Evolutionary conservation across 2,113 vertebrate species (phyloP).

Genomic region (Mirounga angustirostris): DNA sequence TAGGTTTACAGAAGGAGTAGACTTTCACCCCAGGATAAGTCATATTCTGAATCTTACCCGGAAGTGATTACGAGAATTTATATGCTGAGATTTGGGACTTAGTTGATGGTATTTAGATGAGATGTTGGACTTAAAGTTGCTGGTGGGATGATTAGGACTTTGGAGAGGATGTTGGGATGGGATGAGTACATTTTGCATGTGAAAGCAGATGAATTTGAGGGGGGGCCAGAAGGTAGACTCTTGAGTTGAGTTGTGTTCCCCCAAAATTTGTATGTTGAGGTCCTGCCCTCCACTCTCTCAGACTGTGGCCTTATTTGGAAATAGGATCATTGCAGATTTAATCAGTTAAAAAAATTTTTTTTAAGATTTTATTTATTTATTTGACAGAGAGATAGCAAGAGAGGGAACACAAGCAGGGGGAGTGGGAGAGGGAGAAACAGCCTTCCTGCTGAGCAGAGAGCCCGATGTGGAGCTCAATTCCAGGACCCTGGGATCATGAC

Average conservation of each 20-base stretch:
- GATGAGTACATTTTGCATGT: background rate
- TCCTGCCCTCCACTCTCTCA: background rate
- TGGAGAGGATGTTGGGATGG: background rate
- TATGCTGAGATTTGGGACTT: background rate
- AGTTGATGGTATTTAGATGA: background rate
- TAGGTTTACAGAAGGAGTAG: background rate
- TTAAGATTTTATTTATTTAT: no score
- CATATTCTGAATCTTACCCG: background rate
- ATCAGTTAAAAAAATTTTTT: background rate
- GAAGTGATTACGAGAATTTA: background rate
- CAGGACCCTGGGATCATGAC: no score
- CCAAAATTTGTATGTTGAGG: background rate
- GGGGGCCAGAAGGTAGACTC: background rate
- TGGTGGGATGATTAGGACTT: background rate
- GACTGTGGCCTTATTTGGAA: background rate
- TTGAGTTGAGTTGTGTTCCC: background rate
- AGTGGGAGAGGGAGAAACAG: no score
- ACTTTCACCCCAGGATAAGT: background rate
- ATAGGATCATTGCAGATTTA: background rate
- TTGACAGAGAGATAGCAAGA: no score
- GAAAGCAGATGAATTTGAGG: background rate
- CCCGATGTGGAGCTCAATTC: no score
- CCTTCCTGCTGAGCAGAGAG: no score
- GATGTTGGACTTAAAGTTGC: background rate
- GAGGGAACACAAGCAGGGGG: no score